Evolutionary conservation across 2,888 invertebrate species (phyloP).

Genomic region (Crioceris asparagi): DNA sequence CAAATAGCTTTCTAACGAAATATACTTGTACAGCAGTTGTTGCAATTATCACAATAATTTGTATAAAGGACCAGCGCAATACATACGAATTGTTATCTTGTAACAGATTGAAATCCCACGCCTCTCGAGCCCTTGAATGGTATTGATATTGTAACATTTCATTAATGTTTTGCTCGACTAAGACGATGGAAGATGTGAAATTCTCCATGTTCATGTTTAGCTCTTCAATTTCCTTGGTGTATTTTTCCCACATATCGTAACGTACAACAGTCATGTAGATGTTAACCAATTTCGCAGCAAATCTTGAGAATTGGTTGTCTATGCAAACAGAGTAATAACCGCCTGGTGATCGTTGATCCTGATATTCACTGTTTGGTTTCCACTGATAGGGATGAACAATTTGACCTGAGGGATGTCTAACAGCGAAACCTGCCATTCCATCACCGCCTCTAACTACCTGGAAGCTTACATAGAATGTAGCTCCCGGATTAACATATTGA

Average conservation of each 20-base stretch:
- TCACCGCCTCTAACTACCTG: conserved; percentile 90
- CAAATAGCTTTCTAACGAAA: conserved; percentile 83
- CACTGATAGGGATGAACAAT: conserved; percentile 86
- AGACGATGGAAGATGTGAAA: conserved; percentile 67
- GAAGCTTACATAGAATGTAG: conserved; percentile 88
- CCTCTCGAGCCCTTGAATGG: conserved; percentile 66
- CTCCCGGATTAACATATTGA: conserved; percentile 85
- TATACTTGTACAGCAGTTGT: conserved; percentile 75
- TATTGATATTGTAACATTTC: conserved; percentile 78
- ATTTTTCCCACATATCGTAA: conserved; percentile 89
- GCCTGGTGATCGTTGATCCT: conserved; percentile 68
- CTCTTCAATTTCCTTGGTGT: conserved; percentile 79
- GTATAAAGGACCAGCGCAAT: conserved; percentile 79
- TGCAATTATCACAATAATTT: conserved; percentile 70
- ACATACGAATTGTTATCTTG: conserved; percentile 77
- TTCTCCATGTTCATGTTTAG: conserved; percentile 81
- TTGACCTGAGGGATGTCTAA: conserved; percentile 73
- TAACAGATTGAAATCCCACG: conserved; percentile 71
- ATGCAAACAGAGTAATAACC: conserved; percentile 87
- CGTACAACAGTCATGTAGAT: conserved; percentile 84
- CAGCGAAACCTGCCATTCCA: conserved; percentile 87
- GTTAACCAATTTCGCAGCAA: conserved; percentile 81
- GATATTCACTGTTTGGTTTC: conserved; percentile 81
- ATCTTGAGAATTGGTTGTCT: conserved; percentile 87
- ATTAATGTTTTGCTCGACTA: conserved; percentile 75